Conservation (phyloP, 2,113 vertebrate genomes). For the Hyaena hyaena region DNA sequence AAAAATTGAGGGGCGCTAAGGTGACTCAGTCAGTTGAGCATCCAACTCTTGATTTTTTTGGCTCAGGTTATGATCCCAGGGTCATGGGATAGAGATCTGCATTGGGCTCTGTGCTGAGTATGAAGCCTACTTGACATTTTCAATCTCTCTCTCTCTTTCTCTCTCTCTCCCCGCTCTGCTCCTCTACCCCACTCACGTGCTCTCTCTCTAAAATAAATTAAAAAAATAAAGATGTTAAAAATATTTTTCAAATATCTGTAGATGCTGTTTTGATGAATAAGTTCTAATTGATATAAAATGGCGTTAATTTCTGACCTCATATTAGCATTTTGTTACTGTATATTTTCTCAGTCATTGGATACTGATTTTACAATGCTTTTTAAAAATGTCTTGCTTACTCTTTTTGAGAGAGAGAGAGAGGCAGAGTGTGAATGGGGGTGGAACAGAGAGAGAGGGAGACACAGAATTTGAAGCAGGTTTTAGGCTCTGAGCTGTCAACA, state of each 20-base stretch:
- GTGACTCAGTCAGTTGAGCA: not conserved
- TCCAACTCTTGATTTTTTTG: not conserved
- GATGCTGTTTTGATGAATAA: not conserved
- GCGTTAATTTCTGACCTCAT: not conserved
- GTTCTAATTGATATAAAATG: not conserved
- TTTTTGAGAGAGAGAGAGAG: too few relatives aligned
- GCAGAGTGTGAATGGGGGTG: too few relatives aligned
- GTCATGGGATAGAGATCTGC: not conserved
- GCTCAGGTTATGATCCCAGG: not conserved
- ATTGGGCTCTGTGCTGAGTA: not conserved
- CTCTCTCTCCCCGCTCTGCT: not conserved
- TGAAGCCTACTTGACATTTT: not conserved
- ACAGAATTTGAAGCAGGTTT: too few relatives aligned
- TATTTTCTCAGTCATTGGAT: not conserved
- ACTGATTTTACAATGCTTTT: not conserved
- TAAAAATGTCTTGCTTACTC: too few relatives aligned
- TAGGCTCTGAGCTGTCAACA: too few relatives aligned
- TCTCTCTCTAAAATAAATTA: too few relatives aligned
- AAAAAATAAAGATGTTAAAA: too few relatives aligned
- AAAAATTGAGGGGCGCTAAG: not conserved
- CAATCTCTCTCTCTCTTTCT: not conserved
- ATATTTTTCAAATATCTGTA: not conserved
- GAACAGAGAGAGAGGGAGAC: too few relatives aligned
- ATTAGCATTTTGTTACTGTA: not conserved
- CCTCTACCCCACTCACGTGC: not conserved